These are phyloP conservation scores for Ectemnius continuus DNA, from an alignment of 2,888 invertebrate species.

Conservation along the genomic window DNA sequence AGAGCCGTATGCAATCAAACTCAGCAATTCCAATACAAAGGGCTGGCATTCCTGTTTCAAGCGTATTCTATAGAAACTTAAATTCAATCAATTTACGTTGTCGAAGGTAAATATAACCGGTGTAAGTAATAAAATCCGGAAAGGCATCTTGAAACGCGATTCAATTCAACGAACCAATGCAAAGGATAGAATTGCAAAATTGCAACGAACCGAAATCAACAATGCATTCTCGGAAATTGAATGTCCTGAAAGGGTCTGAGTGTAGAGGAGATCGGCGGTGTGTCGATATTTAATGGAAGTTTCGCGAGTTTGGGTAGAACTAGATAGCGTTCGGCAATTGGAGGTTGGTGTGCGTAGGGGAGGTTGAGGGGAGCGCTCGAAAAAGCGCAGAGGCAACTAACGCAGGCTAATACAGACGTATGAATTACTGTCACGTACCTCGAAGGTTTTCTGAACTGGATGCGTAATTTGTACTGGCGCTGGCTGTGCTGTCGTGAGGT, in stretches of 20 bases:
- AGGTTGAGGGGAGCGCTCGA: constrained; percentile 1
- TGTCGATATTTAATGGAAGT: constrained; percentile 14
- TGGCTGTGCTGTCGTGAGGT: constrained; percentile 59
- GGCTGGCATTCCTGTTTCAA: no score
- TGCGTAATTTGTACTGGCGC: constrained; percentile 64
- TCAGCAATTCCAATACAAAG: no score
- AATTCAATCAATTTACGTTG: no score
- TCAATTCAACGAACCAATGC: no score
- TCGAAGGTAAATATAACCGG: no score
- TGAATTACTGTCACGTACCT: constrained; percentile 63
- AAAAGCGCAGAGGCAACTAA: constrained; percentile 22
- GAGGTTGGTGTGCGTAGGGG: neutral
- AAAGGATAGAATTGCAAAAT: no score
- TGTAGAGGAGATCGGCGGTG: neutral
- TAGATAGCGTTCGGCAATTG: neutral
- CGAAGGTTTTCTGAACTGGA: constrained; percentile 62
- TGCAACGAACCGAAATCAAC: no score
- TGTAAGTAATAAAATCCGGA: no score
- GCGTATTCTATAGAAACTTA: no score
- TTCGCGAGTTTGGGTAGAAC: constrained; percentile 41
- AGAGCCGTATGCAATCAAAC: no score
- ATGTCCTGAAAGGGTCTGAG: neutral
- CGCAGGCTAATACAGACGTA: constrained; percentile 59
- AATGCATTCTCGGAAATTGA: no score
- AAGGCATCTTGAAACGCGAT: no score